Conservation (phyloP, 64 coral and sea anemone species). For the Anthopleura sola region DNA sequence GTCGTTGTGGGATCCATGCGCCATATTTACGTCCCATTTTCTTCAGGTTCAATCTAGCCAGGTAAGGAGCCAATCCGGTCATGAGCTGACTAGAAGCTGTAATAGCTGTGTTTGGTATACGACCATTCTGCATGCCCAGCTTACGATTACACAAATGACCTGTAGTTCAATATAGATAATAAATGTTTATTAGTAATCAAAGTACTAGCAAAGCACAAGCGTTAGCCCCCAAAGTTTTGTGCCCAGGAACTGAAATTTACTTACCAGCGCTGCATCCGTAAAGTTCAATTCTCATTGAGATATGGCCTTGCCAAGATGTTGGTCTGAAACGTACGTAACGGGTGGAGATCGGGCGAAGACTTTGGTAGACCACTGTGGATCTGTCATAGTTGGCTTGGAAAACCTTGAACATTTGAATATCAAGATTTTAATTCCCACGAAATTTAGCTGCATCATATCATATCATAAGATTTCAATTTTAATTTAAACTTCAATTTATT, state of each 20-base stretch:
- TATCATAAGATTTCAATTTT: no score
- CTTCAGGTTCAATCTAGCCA: constrained; percentile 38
- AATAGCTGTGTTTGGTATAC: constrained; percentile 45
- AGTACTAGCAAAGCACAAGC: no score
- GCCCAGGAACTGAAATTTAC: no score
- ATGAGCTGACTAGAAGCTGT: constrained; percentile 46
- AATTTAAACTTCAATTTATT: no score
- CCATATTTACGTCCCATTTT: constrained; percentile 44
- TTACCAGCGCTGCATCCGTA: constrained; percentile 64
- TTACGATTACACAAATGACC: constrained; percentile 62
- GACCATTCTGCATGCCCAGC: constrained; percentile 39
- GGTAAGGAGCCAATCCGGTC: background rate
- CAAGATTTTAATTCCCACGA: background rate
- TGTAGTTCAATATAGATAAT: background rate
- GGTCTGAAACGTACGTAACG: constrained; percentile 36
- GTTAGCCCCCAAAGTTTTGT: no score
- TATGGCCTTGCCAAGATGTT: constrained; percentile 53
- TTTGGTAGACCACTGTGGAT: constrained; percentile 17
- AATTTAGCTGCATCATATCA: no score
- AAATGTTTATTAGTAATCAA: background rate
- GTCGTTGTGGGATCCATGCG: constrained; percentile 31
- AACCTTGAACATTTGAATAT: background rate
- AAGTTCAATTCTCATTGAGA: constrained; percentile 56
- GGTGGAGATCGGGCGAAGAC: constrained; percentile 34
- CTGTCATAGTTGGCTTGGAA: constrained; percentile 69